Evolutionary conservation across 1,140 invertebrate species (phyloP), one percentile per base, ranked within the genome.

Genomic region (Bombus superbus): DNA sequence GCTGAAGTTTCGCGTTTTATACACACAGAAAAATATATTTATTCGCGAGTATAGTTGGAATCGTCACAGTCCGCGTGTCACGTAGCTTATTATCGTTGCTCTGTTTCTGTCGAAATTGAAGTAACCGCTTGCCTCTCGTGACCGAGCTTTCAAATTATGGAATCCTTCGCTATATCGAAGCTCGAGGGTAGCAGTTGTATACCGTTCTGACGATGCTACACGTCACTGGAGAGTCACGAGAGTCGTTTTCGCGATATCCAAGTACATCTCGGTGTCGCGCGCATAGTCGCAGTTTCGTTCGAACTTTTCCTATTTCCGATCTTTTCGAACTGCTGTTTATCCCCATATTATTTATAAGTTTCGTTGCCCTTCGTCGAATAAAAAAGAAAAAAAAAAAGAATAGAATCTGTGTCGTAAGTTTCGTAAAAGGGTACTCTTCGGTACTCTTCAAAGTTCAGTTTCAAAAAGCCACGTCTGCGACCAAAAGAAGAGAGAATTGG

Each of bases 1-100:
- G 78, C 89, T 89, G 69, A 90, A 68, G 68, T 85, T 87, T 83
- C 59, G 38, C 89, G 75, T 73, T 47, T 72, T 25, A 59, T 53
- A 53, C 53, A 84, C 35, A 79, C 38, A 57, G 25, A n/a, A 11
- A 42, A 11, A 71, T 11, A 28, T 28, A 38, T 15, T 59, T 1
- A 38, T 35, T 13, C 13, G 57, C 25, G 25, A 42, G 5, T 64
- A 78, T 38, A 71, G 57, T 78, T 38, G 79, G 28, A 40, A 32
- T 78, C 35, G 38, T 69, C n/a, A 42, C 6, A 59, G 64, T n/a
- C 64, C 62, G 28, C 57, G 64, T 71, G 64, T 78, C 82, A 68
- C 35, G 66, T 83, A 83, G 75, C 75, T 83, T 57, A 83, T 78
- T 22, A 84, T 38, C 66, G 40, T 77, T 22, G 59, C 44, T 5